These are phyloP conservation scores for Sebastes matsubarae DNA, from an alignment of 2,797 vertebrate genomes.

Conservation along the genomic window DNA sequence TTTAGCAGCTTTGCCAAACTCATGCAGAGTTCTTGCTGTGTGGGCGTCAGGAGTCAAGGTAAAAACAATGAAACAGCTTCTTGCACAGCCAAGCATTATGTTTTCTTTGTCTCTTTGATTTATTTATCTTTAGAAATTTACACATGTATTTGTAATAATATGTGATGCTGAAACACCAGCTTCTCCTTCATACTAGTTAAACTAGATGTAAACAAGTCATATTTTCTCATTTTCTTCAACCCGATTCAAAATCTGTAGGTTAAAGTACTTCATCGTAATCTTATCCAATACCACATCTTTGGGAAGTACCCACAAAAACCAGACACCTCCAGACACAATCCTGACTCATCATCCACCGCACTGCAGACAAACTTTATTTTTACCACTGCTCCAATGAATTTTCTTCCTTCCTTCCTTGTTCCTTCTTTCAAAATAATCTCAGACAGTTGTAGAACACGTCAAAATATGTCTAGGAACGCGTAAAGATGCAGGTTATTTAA, in stretches of 20 bases:
- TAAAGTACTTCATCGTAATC: not conserved
- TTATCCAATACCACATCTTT: slow-evolving; percentile 25
- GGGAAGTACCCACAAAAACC: slow-evolving; percentile 69
- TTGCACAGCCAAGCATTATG: not conserved
- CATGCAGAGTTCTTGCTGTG: slow-evolving; percentile 35
- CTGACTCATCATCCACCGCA: slow-evolving; percentile 63
- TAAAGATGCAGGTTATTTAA: slow-evolving; percentile 22
- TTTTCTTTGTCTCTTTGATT: not conserved
- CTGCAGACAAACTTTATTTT: slow-evolving; percentile 59
- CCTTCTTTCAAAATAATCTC: slow-evolving; percentile 46
- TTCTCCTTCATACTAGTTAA: not conserved
- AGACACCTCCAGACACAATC: slow-evolving; percentile 66
- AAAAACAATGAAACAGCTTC: slow-evolving; percentile 31
- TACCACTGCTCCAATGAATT: slow-evolving; percentile 28
- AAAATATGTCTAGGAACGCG: slow-evolving; percentile 8
- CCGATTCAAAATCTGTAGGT: not conserved
- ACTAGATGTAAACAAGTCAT: not conserved
- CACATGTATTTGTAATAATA: not conserved
- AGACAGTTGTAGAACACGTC: slow-evolving; percentile 38
- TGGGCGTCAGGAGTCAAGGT: slow-evolving; percentile 29
- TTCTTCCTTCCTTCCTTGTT: slow-evolving; percentile 66
- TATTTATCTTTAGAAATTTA: not conserved
- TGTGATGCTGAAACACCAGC: not conserved
- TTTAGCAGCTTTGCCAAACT: slow-evolving; percentile 52
- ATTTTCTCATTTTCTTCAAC: not conserved